Percentiles rank a stretch among this genome's conserved stretches.
Evolutionary conservation across 2,888 invertebrate genomes (phyloP).

Genomic region (Bellardia pandia): DNA sequence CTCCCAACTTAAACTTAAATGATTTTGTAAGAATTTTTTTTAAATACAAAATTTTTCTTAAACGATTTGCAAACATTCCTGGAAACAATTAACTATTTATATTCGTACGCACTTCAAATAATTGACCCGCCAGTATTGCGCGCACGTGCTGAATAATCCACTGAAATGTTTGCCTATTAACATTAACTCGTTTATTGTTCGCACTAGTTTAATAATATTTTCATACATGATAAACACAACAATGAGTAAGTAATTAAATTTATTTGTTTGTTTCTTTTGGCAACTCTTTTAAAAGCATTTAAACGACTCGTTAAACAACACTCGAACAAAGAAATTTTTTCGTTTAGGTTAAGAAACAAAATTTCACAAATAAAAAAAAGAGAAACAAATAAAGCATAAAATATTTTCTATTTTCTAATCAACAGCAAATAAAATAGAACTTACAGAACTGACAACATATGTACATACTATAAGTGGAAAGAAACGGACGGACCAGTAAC

Average conservation of each 20-base stretch:
- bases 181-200: conserved; percentile 1
- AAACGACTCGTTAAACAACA: conserved; percentile 52
- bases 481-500: background rate
- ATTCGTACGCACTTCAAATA: background rate
- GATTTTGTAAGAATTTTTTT: background rate
- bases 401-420: conserved; percentile 47
- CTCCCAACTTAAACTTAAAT: no score
- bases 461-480: background rate
- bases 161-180: conserved; percentile 11
- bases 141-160: background rate
- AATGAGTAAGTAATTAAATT: conserved; percentile 49
- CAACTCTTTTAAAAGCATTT: conserved; percentile 38
- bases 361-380: background rate
- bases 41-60: background rate
- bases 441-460: conserved; percentile 42
- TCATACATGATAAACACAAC: conserved; percentile 33
- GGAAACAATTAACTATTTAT: conserved; percentile 5
- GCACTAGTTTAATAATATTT: conserved; percentile 29
- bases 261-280: conserved; percentile 35
- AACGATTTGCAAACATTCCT: conserved; percentile 14
- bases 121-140: background rate
- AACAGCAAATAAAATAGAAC: conserved; percentile 61
- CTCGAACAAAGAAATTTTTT: conserved; percentile 23
- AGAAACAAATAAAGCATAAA: conserved; percentile 10
- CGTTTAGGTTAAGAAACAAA: conserved; percentile 1